Evolutionary conservation across 2,113 vertebrate genomes (phyloP).

Genomic region (Saccopteryx bilineata): DNA sequence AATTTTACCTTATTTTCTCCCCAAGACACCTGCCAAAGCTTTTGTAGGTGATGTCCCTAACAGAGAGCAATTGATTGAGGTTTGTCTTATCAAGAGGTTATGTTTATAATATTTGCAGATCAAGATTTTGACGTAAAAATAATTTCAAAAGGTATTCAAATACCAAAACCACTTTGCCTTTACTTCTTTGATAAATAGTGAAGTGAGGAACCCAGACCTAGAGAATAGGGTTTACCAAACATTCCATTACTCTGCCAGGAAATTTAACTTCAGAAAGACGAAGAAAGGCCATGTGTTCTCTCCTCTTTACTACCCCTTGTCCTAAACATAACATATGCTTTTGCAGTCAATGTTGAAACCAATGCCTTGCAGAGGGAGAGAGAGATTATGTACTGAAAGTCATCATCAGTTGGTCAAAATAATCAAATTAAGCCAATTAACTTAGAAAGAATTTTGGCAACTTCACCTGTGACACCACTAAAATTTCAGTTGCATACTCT

Average conservation of each 20-base stretch:
- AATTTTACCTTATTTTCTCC: not conserved
- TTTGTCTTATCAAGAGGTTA: constrained; percentile 14
- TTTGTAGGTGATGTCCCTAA: not conserved
- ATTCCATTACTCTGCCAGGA: not conserved
- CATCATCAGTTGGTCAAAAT: not conserved
- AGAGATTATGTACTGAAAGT: not conserved
- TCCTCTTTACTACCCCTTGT: not conserved
- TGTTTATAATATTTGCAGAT: not conserved
- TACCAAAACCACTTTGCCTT: not conserved
- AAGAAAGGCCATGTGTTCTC: not conserved
- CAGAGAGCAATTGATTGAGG: not conserved
- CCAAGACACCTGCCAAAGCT: not conserved
- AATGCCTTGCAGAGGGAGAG: constrained; percentile 58
- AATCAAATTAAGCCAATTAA: not conserved
- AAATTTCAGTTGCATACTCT: not conserved
- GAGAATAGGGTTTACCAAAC: not conserved
- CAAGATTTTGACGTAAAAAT: constrained; percentile 32
- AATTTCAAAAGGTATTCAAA: not conserved
- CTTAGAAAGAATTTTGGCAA: not conserved
- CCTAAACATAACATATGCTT: constrained; percentile 60
- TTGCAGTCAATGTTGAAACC: constrained; percentile 71
- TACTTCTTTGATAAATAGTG: not conserved
- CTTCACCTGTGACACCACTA: not conserved
- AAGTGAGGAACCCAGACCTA: not conserved
- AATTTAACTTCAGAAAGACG: not conserved